These are phyloP conservation scores for Gallinago stenura DNA, from an alignment of 2,797 vertebrate species.

Conservation along the genomic window DNA sequence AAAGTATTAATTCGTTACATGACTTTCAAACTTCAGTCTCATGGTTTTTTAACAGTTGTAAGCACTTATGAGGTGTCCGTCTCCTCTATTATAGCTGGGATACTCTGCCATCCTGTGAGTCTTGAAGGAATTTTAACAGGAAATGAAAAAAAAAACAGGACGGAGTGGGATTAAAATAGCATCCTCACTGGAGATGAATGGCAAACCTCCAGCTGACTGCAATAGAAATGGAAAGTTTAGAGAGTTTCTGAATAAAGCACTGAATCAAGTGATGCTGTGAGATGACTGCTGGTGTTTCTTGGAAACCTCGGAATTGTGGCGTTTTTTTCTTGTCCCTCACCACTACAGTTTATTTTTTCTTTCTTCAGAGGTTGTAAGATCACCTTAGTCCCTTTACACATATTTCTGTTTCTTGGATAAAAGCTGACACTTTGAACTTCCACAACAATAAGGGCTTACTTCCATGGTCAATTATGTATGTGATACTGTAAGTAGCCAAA, in stretches of 20 bases:
- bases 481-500: neutral
- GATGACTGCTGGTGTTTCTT: neutral
- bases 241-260: neutral
- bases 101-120: neutral
- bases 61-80: neutral
- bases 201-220: neutral
- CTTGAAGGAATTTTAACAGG: neutral
- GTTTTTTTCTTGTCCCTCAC: neutral
- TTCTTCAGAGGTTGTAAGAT: neutral
- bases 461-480: neutral
- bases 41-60: neutral
- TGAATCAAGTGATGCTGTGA: neutral
- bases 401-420: neutral
- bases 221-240: neutral
- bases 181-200: neutral
- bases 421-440: neutral
- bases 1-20: neutral
- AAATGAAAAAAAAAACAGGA: neutral
- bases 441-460: neutral
- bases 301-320: fast-evolving
- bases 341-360: neutral
- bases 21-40: neutral
- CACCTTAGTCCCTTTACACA: neutral
- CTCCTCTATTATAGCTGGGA: neutral
- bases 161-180: neutral